Evolutionary conservation across 1,140 invertebrate species (phyloP).

Genomic region (Sycophaga agraensis): DNA sequence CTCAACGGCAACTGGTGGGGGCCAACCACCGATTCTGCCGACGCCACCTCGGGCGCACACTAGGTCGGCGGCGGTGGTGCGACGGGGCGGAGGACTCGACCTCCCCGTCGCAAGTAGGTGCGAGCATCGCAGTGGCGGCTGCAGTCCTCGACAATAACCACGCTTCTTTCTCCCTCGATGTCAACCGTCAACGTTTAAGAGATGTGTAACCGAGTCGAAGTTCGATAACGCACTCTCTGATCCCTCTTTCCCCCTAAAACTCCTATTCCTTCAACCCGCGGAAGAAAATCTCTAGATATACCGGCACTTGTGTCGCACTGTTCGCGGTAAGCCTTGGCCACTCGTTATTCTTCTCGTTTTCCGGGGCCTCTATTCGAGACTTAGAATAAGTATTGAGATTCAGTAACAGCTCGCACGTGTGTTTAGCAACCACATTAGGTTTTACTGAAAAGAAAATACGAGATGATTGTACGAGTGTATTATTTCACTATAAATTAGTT

Average conservation of each 20-base stretch:
- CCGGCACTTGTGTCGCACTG: no score
- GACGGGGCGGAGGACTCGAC: neutral
- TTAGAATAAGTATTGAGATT: no score
- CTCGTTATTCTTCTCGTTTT: no score
- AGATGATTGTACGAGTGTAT: no score
- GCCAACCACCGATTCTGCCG: neutral
- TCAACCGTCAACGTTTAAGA: slow-evolving; percentile 13
- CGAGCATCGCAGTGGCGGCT: neutral
- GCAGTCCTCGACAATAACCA: slow-evolving; percentile 43
- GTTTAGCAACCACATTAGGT: no score
- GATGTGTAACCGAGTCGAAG: slow-evolving; percentile 17
- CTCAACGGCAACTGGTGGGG: slow-evolving; percentile 55
- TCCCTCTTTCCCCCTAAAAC: neutral
- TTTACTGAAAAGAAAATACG: neutral
- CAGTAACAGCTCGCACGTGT: no score
- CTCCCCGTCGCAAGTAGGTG: neutral
- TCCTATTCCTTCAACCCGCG: no score
- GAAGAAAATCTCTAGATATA: no score
- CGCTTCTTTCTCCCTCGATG: slow-evolving; percentile 28
- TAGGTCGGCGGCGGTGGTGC: neutral
- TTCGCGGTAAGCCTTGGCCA: no score
- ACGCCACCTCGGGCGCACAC: neutral
- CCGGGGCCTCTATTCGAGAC: no score
- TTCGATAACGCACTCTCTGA: slow-evolving; percentile 13
- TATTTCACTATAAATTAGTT: no score